phyloP scores from a whole-genome alignment of 2,797 vertebrate species.

The Lemur catta region DNA sequence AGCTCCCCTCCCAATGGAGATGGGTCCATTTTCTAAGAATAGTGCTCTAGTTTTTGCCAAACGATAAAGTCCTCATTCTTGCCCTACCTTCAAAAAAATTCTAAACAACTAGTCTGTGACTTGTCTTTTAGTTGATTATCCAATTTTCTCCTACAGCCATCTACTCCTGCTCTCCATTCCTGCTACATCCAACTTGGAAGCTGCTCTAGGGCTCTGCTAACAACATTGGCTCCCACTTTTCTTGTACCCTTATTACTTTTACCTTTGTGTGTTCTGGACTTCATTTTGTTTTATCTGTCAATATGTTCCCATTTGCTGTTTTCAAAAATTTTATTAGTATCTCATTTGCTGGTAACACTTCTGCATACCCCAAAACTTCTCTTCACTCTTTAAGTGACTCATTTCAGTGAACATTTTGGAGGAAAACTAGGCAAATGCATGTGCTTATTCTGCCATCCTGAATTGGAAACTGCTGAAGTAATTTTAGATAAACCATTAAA shows the following conservation, averaged over 20 bases:
- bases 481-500: neutral
- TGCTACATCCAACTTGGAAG: neutral
- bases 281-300: neutral
- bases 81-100: neutral
- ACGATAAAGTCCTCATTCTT: neutral
- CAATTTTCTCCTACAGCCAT: neutral
- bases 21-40: neutral
- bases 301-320: neutral
- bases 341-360: neutral
- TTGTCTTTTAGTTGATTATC: neutral
- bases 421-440: neutral
- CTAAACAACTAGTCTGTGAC: neutral
- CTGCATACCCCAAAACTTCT: neutral
- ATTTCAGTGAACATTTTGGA: neutral
- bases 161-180: neutral
- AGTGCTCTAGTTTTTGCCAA: neutral
- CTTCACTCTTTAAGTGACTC: neutral
- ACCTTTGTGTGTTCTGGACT: neutral
- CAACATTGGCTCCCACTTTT: neutral
- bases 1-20: neutral
- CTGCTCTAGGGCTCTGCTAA: neutral
- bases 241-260: neutral
- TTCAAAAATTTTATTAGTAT: conserved; percentile 16
- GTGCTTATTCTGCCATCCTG: neutral
- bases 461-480: neutral